Base-by-base conservation (phyloP, 2,888 invertebrate genomes). In the Acrobasis suavella region DNA sequence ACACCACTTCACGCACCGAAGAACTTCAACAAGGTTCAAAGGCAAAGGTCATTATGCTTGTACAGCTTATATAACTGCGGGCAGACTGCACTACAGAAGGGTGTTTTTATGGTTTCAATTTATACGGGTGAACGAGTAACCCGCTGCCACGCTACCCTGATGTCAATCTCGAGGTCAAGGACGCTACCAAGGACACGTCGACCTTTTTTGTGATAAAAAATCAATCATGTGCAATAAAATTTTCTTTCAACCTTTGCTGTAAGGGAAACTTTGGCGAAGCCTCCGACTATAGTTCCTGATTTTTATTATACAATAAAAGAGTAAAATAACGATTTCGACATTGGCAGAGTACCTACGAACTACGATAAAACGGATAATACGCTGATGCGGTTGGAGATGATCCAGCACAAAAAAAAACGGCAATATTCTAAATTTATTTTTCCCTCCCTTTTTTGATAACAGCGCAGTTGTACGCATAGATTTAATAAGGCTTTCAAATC, bases 251-350 rank as follows among this genome's bases (percentile, higher is more conserved):
- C 38, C n/a, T 60, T 14, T 10, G 32, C n/a, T 60, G 9, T 10
- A 7, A 42, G 15, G 8, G 42, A 56, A 50, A 14, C 50, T 50
- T 56, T 14, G 58, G 52, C 59, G 65, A 64, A 63, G 69, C 68
- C 32, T 54, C 32, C 7, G 32, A 7, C 8, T 32, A 6, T 8
- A 32, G 32, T 32, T 59, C 59, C 58, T 42, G 52, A 52, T 52
- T 38, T 9, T 38, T 9, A 70, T 75, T 78, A 80, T 77, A 78
- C 75, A 83, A 81, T 70, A 77, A 85, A 83, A 85, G 80, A 80
- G 75, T 82, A 86, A 84, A 81, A 81, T 76, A 81, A 83, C 77
- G 84, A 85, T 82, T 83, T 84, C 86, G 86, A 87, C 85, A 84
- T 85, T 86, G 85, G 81, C 81, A 76, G 74, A 74, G 73, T 68